Percentiles rank a stretch among this genome's conserved stretches.
phyloP scores from a whole-genome alignment of 2,113 vertebrate species.

The Pan troglodytes region NHGRI_mPanTro3-v2.1_pri NC_072417.2:90939501-90940000 shows the following conservation, averaged over 20 bases:
- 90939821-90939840: not conserved
- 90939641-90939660: constrained; percentile 36
- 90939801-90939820: no score
- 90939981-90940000: not conserved
- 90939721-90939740: not conserved
- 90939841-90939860: not conserved
- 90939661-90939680: not conserved
- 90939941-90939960: not conserved
- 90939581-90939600: constrained; percentile 60
- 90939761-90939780: not conserved
- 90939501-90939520: constrained; percentile 1
- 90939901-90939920: not conserved
- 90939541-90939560: not conserved
- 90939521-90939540: constrained; percentile 1
- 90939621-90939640: constrained; percentile 63
- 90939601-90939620: constrained; percentile 49
- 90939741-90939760: not conserved
- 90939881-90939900: not conserved
- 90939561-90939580: constrained; percentile 43
- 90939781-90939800: not conserved
- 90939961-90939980: not conserved
- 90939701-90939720: fast-evolving
- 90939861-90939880: not conserved
- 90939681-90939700: no score
- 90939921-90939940: not conserved